Base-by-base conservation (phyloP, 2,888 invertebrate genomes). In the Troglohyphantes excavatus region DNA sequence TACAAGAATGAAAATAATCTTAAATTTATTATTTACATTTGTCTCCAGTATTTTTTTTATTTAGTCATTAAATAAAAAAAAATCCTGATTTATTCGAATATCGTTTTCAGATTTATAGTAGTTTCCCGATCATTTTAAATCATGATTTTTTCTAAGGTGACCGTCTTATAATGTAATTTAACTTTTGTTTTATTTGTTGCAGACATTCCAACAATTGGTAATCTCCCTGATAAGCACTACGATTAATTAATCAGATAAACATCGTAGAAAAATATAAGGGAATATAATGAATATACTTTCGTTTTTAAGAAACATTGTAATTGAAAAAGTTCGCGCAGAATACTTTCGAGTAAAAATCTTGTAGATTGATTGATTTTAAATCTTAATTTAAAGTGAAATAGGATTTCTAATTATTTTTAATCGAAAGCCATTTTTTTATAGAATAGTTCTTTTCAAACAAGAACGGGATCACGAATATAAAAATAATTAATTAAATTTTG, bases 21-120 rank as follows among this genome's bases (percentile, higher is more conserved):
- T n/a, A 17, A 46, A 72, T 72, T 72, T 72, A 72, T 46, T 72
- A 72, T 72, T 46, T 33, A 23, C 26, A 72, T 72, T 27, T 13
- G 46, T 26, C 39, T 72, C 72, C 23, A 26, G 13, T 46, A 26
- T 17, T 46, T 72, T 72, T 72, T 53, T 9, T 7, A 72, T 6
- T 63, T 63, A 13, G 3, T 26, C 46, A 7, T 43, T 46, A 46
- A 23, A 6, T 23, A 26, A 72, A 70, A 46, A 39, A 33, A 33
- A 68, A 19, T 33, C 17, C 17, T 43, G n/a, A 27, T 72, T 46
- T 23, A 72, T 72, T 46, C 27, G 72, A 46, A 72, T 72, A 72
- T 26, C 23, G 17, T 43, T 46, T 46, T 2, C 46, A 46, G 46
- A 26, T 72, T 72, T 46, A 72, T 26, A 43, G 46, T 39, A 46